A percentile compares a stretch with the other conserved stretches of the same genome.
Conservation (phyloP, 2,113 vertebrate genomes). For the Brachypteracias leptosomus region DNA sequence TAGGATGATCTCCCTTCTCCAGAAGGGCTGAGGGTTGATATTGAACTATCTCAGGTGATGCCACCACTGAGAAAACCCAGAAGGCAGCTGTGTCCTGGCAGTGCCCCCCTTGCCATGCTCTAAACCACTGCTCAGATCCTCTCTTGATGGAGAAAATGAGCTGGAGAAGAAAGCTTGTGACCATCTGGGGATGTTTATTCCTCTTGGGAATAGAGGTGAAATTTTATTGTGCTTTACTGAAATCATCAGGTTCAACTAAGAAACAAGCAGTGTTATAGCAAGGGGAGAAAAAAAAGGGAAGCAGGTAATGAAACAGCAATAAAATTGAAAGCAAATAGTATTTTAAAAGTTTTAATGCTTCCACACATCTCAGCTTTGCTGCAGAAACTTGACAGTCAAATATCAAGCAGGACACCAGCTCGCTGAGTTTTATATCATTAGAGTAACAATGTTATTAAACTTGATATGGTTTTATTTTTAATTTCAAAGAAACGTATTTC, state of each 20-base stretch:
- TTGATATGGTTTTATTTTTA: constrained; percentile 51
- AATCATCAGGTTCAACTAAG: background rate
- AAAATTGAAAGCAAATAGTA: background rate
- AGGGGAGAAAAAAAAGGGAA: background rate
- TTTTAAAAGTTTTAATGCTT: constrained; percentile 15
- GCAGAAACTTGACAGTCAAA: background rate
- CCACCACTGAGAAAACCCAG: background rate
- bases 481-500: constrained; percentile 49
- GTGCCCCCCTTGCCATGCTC: background rate
- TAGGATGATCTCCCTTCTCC: background rate
- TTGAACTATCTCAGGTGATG: background rate
- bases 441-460: constrained; percentile 26
- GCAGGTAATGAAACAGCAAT: background rate
- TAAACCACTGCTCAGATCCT: background rate
- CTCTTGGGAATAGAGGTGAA: background rate
- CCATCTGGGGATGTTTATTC: background rate
- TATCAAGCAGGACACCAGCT: background rate
- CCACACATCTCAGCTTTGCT: background rate
- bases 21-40: background rate
- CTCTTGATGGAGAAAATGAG: background rate
- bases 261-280: background rate
- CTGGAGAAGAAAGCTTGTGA: background rate
- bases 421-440: constrained; percentile 35
- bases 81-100: background rate
- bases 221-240: background rate